Percentiles rank a stretch among this genome's conserved stretches.
Conservation (phyloP, 35 echinoderm and acorn worm genomes). For the Eucidaris tribuloides region DNA sequence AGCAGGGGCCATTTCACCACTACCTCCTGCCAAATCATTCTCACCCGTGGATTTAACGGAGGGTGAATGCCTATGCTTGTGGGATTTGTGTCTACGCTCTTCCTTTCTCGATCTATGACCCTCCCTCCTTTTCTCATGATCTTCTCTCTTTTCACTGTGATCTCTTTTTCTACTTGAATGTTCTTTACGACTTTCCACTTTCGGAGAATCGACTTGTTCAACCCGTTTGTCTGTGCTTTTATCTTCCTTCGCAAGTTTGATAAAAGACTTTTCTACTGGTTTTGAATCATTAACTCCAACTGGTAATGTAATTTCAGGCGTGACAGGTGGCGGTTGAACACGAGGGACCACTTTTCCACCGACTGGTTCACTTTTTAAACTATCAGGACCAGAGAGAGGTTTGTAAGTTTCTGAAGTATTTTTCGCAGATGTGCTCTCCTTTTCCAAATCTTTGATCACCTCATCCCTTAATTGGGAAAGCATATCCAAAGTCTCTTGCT, state of each 20-base stretch:
- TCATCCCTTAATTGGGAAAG: conserved; percentile 33
- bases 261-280: neutral
- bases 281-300: neutral
- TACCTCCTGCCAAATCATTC: conserved; percentile 5
- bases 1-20: conserved; percentile 22
- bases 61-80: conserved; percentile 31
- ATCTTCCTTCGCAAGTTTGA: too few species aligned
- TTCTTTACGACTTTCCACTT: neutral
- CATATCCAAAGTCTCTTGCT: conserved; percentile 17
- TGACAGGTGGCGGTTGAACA: neutral
- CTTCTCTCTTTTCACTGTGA: conserved; percentile 37
- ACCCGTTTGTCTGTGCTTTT: too few species aligned
- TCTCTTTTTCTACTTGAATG: neutral
- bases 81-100: conserved; percentile 10
- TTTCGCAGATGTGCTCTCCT: conserved; percentile 22
- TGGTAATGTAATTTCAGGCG: neutral
- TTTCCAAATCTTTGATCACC: conserved; percentile 52
- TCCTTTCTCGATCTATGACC: conserved; percentile 31
- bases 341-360: neutral
- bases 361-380: too few species aligned
- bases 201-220: neutral
- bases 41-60: neutral
- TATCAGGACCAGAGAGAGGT: too few species aligned
- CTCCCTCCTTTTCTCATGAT: conserved; percentile 27
- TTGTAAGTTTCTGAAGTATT: too few species aligned